Base-by-base conservation (phyloP, 2,113 vertebrate genomes). In the Ptyas mucosa region DNA sequence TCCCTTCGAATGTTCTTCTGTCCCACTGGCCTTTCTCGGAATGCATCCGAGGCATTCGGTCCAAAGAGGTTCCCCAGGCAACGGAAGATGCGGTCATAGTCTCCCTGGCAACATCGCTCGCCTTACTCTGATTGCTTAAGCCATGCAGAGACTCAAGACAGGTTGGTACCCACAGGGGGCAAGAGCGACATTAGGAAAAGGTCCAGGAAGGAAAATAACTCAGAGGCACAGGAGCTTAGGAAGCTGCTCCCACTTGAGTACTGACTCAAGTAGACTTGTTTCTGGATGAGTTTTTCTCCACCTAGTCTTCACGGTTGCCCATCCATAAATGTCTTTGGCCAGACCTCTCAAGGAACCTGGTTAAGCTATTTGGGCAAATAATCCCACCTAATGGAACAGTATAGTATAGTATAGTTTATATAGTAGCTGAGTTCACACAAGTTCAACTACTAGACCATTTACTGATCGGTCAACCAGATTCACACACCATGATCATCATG, bases 1-100 rank as follows among this genome's bases (percentile, higher is more conserved):
- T 12, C 46, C 15, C 85, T 87, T 51, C 8, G n/a, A 29, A 87
- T 29, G 21, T 88, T 61, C 49, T 55, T 86, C 21, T 21, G 9
- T 34, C 29, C 34, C 26, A 49, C 11, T 18, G 29, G 64, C 54
- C 64, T 34, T 64, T 20, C 39, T 26, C 46, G 29, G 26, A 87
- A 29, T 34, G 15, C 43, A 20, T 20, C 34, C 87, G 1, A 85
- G 92, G 2, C 1, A 4, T 57, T 23, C 14, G 81, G 81, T 86
- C 90, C 55, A 88, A n/a, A 87, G 43, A 52, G 87, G 88, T 93
- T 86, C 51, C 93, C 93, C 10, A 9, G 54, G 90, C 49, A 91
- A 93, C 93, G 5, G 87, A 89, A 93, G 90, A 58, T 1, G n/a
- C 87, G 3, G 26, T 49, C 26, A 87, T 26, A 23, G 5, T 92